A percentile compares a stretch with the other conserved stretches of the same genome.
These are phyloP conservation scores for Saturnia pavonia DNA, from an alignment of 2,888 invertebrate species.

Conservation along the genomic window DNA sequence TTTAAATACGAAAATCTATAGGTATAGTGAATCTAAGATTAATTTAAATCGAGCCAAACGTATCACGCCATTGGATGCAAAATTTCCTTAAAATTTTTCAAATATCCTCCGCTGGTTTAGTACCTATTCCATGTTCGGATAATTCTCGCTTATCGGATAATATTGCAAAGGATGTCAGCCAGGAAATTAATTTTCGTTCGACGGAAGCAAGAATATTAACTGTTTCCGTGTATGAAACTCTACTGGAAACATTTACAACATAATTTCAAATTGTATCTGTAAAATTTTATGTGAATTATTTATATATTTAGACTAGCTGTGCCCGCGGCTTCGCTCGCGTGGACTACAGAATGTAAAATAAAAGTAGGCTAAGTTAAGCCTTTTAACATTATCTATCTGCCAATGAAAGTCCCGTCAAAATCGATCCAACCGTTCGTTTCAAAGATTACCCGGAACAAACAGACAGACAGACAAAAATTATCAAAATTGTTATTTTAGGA, in stretches of 20 bases:
- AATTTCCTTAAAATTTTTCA: not conserved
- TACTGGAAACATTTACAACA: not conserved
- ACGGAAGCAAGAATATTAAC: not conserved
- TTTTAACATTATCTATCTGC: too few species aligned
- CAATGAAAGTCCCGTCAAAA: too few species aligned
- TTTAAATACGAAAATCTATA: too few species aligned
- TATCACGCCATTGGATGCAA: not conserved
- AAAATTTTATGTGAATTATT: not conserved
- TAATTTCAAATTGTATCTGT: not conserved
- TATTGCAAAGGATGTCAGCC: conserved; percentile 3
- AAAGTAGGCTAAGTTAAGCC: too few species aligned
- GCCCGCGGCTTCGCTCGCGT: too few species aligned
- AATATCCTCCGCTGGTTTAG: not conserved
- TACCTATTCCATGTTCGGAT: too few species aligned
- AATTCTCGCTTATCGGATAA: not conserved
- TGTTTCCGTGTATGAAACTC: not conserved
- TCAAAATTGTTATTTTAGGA: too few species aligned
- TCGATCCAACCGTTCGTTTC: too few species aligned
- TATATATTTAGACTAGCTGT: too few species aligned
- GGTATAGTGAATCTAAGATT: not conserved
- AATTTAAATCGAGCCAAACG: not conserved
- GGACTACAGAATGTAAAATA: too few species aligned
- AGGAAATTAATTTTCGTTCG: conserved; percentile 6
- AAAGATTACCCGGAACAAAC: too few species aligned
- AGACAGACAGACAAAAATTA: too few species aligned